These are phyloP conservation scores for Calameuta idolon DNA, from an alignment of 2,888 invertebrate genomes.

Conservation along the genomic window DNA sequence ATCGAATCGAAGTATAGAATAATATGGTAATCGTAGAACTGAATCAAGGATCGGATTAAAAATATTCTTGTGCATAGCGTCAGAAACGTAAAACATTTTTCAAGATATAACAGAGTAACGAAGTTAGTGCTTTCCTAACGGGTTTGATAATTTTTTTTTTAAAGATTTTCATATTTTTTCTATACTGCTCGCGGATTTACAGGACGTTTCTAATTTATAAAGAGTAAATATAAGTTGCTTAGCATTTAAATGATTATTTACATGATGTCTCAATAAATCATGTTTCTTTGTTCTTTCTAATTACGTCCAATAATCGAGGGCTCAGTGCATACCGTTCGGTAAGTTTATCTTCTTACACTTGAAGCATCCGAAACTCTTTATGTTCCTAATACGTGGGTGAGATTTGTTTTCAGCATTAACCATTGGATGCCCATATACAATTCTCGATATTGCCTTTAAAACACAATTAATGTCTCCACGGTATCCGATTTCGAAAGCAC, in stretches of 20 bases:
- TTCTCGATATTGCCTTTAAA: conserved; percentile 9
- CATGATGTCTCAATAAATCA: conserved; percentile 54
- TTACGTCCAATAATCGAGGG: conserved; percentile 64
- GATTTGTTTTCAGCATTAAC: conserved; percentile 17
- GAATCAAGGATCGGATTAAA: background rate
- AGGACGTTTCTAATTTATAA: background rate
- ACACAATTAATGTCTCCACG: conserved; percentile 8
- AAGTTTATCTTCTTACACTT: conserved; percentile 52
- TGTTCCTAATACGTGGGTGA: conserved; percentile 19
- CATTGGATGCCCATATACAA: conserved; percentile 5
- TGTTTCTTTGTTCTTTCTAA: conserved; percentile 65
- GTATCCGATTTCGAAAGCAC: conserved; percentile 10
- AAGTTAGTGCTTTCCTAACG: background rate
- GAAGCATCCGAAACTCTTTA: conserved; percentile 29
- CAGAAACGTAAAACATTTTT: background rate
- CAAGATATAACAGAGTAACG: background rate
- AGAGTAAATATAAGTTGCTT: background rate
- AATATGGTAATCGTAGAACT: background rate
- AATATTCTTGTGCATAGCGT: background rate
- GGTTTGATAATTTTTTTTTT: background rate
- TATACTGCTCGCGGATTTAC: background rate
- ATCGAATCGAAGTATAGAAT: background rate
- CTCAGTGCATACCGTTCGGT: conserved; percentile 61
- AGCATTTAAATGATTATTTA: conserved; percentile 19
- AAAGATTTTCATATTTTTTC: background rate